Base-by-base conservation (phyloP, 2,113 vertebrate genomes). In the Trinectes maculatus region DNA sequence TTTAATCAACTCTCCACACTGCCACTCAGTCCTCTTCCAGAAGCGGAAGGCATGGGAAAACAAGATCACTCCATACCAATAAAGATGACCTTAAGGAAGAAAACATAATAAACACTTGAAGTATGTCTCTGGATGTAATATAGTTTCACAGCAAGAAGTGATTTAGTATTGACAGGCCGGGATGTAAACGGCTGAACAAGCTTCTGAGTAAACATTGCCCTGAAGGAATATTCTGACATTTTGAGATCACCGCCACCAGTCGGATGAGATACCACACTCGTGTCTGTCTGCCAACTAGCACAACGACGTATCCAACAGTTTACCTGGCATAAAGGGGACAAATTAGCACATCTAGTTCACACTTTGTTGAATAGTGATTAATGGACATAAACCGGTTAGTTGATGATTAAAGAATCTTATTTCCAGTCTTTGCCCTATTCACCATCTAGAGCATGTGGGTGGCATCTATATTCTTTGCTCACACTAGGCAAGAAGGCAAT, bases 1-100 rank as follows among this genome's bases (percentile, higher is more conserved):
- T 85, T 77, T 82, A 83, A 81, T 85, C 67, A 84, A 65, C 49
- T 75, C 66, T 63, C 62, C 24, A 31, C 28, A 11, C 18, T 2
- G 28, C 33, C n/a, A 8, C 28, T 70, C 7, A 0, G 7, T 55
- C 40, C 46, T 58, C 18, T 52, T 40, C 25, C 16, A 22, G 21
- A 39, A n/a, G 18, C 25, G 5, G 24, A 34, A 22, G 40, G 48
- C 1, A n/a, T 76, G 33, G 16, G 26, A 19, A 76, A 69, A 77
- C 66, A 24, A 55, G 55, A 70, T 74, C 33, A 40, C 10, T 61
- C 25, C 33, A 18, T 42, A 42, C 25, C 64, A 70, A 70, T 70
- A 39, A 46, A 78, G 5, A 49, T 26, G 47, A 72, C 59, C 51
- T 31, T 2, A 4, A 40, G 51, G 43, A 61, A 54, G 55, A 47